These are phyloP conservation scores for Acanthochromis polyacanthus DNA, from an alignment of 2,113 vertebrate species.

Conservation along the genomic window DNA sequence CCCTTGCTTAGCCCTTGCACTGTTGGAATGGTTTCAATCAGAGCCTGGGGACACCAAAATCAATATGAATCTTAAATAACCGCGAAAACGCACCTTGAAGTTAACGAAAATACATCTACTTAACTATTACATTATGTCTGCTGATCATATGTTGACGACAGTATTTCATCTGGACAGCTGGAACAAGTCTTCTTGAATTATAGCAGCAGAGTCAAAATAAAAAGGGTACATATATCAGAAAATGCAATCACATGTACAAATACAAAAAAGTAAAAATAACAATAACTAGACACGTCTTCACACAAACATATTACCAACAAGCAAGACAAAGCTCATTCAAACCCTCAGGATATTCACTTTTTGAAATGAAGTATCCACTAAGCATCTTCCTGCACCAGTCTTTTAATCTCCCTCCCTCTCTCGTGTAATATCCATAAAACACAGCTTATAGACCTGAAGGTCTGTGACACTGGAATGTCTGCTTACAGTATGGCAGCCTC, in stretches of 20 bases:
- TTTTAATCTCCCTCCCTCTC: slow-evolving; percentile 8
- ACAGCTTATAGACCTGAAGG: slow-evolving; percentile 36
- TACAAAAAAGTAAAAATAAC: neutral
- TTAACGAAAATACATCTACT: neutral
- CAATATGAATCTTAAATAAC: neutral
- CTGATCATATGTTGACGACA: neutral
- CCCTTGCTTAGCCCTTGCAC: neutral
- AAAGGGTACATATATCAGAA: neutral
- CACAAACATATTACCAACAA: slow-evolving; percentile 30
- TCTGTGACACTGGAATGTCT: slow-evolving; percentile 37
- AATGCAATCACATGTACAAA: slow-evolving; percentile 6
- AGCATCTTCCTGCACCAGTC: slow-evolving; percentile 18
- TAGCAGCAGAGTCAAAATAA: too few species aligned
- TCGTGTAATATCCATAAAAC: slow-evolving; percentile 49
- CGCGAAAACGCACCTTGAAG: neutral
- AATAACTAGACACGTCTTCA: neutral
- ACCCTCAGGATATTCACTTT: slow-evolving; percentile 26
- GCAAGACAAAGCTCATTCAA: slow-evolving; percentile 1
- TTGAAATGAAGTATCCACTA: slow-evolving; percentile 41
- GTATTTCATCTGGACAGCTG: neutral
- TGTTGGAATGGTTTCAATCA: neutral
- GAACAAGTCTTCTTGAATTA: neutral
- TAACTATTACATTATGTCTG: neutral
- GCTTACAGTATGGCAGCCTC: slow-evolving; percentile 1
- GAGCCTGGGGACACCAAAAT: neutral